Conservation (phyloP, 2,113 vertebrate species). For the Platichthys flesus region DNA sequence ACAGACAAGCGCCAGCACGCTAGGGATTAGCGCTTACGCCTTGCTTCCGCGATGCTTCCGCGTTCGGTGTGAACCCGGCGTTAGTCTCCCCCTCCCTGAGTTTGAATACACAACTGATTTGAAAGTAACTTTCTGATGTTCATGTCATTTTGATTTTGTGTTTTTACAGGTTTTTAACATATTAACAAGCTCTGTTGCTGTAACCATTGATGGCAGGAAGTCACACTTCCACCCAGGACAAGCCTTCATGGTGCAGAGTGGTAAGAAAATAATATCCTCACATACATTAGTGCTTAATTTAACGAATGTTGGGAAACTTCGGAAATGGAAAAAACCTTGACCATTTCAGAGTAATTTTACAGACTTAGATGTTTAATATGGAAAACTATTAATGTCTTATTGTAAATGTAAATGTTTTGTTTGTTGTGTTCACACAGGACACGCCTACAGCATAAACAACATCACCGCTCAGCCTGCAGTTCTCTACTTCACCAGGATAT, state of each 20-base stretch:
- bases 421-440: constrained; percentile 68
- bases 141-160: background rate
- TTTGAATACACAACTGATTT: background rate
- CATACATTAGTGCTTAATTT: too few species aligned
- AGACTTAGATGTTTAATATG: background rate
- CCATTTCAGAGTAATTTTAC: background rate
- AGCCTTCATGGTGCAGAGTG: constrained; percentile 76
- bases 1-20: too few species aligned
- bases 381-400: background rate
- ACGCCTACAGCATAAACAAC: constrained; percentile 79
- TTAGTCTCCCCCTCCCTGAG: too few species aligned
- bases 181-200: constrained; percentile 73
- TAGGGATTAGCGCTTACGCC: too few species aligned
- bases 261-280: constrained; percentile 58
- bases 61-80: too few species aligned
- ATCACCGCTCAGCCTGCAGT: constrained; percentile 72
- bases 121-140: background rate
- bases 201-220: constrained; percentile 61
- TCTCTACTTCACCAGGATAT: constrained; percentile 76
- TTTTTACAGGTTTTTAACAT: constrained; percentile 76
- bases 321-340: background rate
- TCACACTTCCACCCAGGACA: constrained; percentile 64
- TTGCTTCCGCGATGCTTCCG: too few species aligned
- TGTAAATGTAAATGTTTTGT: background rate
- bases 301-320: background rate